A percentile compares a stretch with the other conserved stretches of the same genome.
phyloP scores from a whole-genome alignment of 2,113 vertebrate species.

The Argyrosomus japonicus region DNA sequence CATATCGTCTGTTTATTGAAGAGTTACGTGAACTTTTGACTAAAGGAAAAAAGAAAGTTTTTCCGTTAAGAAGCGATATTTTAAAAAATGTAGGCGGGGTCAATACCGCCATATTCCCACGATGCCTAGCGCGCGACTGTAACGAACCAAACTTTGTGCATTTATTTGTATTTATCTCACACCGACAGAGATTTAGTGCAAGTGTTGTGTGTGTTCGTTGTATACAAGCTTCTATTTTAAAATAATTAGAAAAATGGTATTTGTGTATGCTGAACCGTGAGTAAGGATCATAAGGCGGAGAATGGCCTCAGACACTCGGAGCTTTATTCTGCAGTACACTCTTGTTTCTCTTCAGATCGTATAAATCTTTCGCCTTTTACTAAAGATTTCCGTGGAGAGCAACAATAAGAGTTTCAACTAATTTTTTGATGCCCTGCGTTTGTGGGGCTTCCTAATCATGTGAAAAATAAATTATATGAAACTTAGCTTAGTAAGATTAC shows the following conservation, averaged over 20 bases:
- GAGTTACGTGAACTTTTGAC: rapidly evolving
- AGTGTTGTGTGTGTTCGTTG: rapidly evolving
- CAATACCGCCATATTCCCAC: not conserved
- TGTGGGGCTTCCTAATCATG: not conserved
- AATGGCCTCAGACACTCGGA: rapidly evolving
- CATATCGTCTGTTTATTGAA: too few species aligned
- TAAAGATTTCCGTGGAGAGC: constrained; percentile 78
- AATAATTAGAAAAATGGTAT: not conserved
- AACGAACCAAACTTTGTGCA: not conserved
- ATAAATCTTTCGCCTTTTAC: constrained; percentile 74
- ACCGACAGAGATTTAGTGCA: rapidly evolving
- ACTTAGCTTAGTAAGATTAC: too few species aligned
- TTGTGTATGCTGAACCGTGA: not conserved
- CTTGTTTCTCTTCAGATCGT: constrained; percentile 62
- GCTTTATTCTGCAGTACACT: rapidly evolving
- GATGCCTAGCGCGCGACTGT: constrained; percentile 15
- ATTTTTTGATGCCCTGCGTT: constrained; percentile 54
- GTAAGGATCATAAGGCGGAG: not conserved
- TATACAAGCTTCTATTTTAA: not conserved
- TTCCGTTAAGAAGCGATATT: too few species aligned
- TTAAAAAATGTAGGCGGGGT: not conserved
- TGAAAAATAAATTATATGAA: not conserved
- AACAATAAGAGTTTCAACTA: constrained; percentile 50
- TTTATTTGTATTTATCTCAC: not conserved
- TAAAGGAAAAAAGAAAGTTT: not conserved